These are phyloP conservation scores for Acestrorhynchus altus DNA, from an alignment of 2,797 vertebrate species.

Conservation along the genomic window DNA sequence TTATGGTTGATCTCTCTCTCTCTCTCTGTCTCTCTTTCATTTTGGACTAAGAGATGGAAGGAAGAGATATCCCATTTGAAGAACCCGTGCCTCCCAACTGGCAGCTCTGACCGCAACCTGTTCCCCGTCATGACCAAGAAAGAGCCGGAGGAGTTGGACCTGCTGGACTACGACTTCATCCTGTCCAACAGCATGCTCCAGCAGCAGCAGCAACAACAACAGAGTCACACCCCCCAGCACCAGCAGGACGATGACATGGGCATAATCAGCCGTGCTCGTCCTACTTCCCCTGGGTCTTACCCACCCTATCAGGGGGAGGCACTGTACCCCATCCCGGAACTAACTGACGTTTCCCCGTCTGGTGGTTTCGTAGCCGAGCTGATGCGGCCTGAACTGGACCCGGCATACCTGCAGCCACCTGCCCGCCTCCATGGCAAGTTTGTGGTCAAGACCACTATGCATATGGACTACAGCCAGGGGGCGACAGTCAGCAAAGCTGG, in stretches of 20 bases:
- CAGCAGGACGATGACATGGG: constrained; percentile 74
- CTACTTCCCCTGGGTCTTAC: constrained; percentile 81
- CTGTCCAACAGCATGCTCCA: constrained; percentile 93
- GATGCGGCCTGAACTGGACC: constrained; percentile 93
- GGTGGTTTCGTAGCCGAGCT: constrained; percentile 97
- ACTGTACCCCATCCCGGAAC: constrained; percentile 88
- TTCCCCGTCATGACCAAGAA: constrained; percentile 81
- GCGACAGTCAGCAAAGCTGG: constrained; percentile 80
- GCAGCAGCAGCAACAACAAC: constrained; percentile 82
- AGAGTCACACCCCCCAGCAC: constrained; percentile 68
- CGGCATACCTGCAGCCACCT: constrained; percentile 88
- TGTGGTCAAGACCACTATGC: constrained; percentile 90
- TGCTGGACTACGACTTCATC: constrained; percentile 96
- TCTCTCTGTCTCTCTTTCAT: constrained; percentile 61
- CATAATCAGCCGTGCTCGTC: constrained; percentile 74
- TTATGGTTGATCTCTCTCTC: constrained; percentile 58
- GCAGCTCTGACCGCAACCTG: constrained; percentile 75
- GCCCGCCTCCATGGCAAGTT: constrained; percentile 92
- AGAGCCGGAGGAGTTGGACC: constrained; percentile 90
- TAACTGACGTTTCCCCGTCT: constrained; percentile 91
- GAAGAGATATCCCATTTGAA: constrained; percentile 92
- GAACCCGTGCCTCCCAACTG: constrained; percentile 79
- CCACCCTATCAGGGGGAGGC: constrained; percentile 76
- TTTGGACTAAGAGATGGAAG: constrained; percentile 87
- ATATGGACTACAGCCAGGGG: constrained; percentile 85